Evolutionary conservation across 2,113 vertebrate genomes (phyloP), one percentile per base, ranked within the genome.

Genomic region (rabbit (Oryctolagus cuniculus)): DNA sequence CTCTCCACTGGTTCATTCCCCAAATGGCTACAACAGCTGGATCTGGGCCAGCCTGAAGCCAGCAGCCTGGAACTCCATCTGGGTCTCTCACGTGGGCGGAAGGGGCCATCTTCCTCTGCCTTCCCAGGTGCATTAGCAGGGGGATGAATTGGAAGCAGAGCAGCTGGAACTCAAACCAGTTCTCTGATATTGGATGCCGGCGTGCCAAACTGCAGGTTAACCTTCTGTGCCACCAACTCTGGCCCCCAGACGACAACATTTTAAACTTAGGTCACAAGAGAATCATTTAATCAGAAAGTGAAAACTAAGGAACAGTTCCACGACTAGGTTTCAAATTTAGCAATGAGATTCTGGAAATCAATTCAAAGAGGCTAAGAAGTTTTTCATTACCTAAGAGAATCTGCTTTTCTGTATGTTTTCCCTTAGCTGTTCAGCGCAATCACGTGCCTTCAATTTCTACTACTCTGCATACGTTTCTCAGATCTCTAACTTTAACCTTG

Each of bases 341-440:
- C 19, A 58, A 10, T 77, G 36, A 90, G 51, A 13, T 89, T 90
- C 24, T 36, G 12, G 27, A 77, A 84, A 91, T 5, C 63, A 90
- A 82, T 69, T 69, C 49, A 64, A 89, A 87, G 72, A 27, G 11
- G 13, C 10, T 74, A 95, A 77, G 7, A 92, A 84, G 73, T 79
- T 27, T 64, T 63, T 85, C 21, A 49, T 17, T 5, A 38, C 72
- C n/a, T 79, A 2, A 82, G 31, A 90, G 29, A 49, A 72, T 29
- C 11, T 64, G 36, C 8, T 89, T 34, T 84, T 29, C 12, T 61
- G 0, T 36, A 17, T 70, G 21, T 34, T 72, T 79, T 44, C 11
- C 81, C n/a, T 79, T 44, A 87, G 15, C 3, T 78, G 17, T 69
- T 73, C 90, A 24, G 21, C 92, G 44, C 3, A 21, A 7, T 90